phyloP scores from a whole-genome alignment of 2,888 invertebrate species.

The Dolichomitus sp. region DNA sequence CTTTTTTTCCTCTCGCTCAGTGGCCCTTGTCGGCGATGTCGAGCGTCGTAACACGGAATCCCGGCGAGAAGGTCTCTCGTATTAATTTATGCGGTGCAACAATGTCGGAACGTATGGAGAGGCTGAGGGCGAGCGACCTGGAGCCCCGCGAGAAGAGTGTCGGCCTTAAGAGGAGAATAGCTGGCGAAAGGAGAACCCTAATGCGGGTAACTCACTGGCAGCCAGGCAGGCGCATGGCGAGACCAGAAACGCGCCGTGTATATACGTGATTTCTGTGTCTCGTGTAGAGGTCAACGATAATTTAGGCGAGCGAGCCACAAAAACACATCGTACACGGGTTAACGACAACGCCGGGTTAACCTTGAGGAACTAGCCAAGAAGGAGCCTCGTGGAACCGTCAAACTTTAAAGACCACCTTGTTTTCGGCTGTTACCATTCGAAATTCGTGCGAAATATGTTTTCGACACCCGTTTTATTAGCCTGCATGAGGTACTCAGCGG shows the following conservation, averaged over 20 bases:
- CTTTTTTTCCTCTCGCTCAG: constrained; percentile 30
- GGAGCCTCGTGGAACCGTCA: background rate
- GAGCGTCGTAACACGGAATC: constrained; percentile 79
- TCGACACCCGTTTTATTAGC: background rate
- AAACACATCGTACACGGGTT: constrained; percentile 36
- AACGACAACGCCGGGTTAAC: constrained; percentile 1
- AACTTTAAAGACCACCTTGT: background rate
- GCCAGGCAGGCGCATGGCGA: constrained; percentile 60
- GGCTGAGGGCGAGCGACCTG: constrained; percentile 63
- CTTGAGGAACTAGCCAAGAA: background rate
- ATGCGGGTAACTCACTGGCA: constrained; percentile 64
- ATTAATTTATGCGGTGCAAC: constrained; percentile 84
- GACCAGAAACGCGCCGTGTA: constrained; percentile 17
- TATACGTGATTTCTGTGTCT: constrained; percentile 77
- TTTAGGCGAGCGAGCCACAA: constrained; percentile 72
- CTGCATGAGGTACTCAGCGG: background rate
- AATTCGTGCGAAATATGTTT: background rate
- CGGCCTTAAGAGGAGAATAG: constrained; percentile 41
- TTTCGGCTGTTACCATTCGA: background rate
- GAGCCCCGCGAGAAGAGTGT: constrained; percentile 42
- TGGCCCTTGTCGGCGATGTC: constrained; percentile 71
- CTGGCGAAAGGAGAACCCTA: constrained; percentile 52
- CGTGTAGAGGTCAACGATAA: constrained; percentile 81
- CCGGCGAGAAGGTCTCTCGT: constrained; percentile 71
- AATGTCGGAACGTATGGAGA: constrained; percentile 77